phyloP scores from a whole-genome alignment of 1,140 invertebrate genomes.

The Lethrus apterus region DNA sequence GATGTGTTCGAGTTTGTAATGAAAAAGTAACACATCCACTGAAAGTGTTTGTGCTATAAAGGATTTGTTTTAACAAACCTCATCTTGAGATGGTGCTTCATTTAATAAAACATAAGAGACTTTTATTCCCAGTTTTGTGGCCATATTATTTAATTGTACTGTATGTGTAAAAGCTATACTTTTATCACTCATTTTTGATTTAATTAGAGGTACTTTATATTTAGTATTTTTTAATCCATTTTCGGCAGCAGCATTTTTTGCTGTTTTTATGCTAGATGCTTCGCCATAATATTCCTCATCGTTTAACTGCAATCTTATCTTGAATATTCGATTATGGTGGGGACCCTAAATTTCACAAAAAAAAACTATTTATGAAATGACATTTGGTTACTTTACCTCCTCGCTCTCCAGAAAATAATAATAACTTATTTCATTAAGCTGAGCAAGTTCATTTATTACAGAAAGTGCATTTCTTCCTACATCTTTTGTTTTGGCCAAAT shows the following conservation, averaged over 20 bases:
- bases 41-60: too few species aligned
- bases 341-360: slow-evolving; percentile 24
- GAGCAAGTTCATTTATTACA: slow-evolving; percentile 25
- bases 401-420: slow-evolving; percentile 25
- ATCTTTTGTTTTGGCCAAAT: neutral
- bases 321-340: slow-evolving; percentile 25
- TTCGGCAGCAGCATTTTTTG: slow-evolving; percentile 25
- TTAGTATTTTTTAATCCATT: slow-evolving; percentile 26
- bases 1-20: too few species aligned
- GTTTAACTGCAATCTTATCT: slow-evolving; percentile 26
- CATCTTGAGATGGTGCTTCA: too few species aligned
- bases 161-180: slow-evolving; percentile 25
- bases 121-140: slow-evolving; percentile 26
- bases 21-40: too few species aligned
- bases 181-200: slow-evolving; percentile 19
- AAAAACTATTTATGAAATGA: slow-evolving; percentile 10
- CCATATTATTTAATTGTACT: slow-evolving; percentile 31
- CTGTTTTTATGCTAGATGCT: slow-evolving; percentile 30
- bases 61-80: too few species aligned
- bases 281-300: slow-evolving; percentile 28
- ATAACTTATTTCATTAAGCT: slow-evolving; percentile 23
- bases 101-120: too few species aligned
- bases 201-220: slow-evolving; percentile 24
- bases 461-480: slow-evolving; percentile 17
- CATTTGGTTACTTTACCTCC: slow-evolving; percentile 17